These are phyloP conservation scores for Euclidia mi DNA, from an alignment of 2,888 invertebrate genomes.

Conservation along the genomic window DNA sequence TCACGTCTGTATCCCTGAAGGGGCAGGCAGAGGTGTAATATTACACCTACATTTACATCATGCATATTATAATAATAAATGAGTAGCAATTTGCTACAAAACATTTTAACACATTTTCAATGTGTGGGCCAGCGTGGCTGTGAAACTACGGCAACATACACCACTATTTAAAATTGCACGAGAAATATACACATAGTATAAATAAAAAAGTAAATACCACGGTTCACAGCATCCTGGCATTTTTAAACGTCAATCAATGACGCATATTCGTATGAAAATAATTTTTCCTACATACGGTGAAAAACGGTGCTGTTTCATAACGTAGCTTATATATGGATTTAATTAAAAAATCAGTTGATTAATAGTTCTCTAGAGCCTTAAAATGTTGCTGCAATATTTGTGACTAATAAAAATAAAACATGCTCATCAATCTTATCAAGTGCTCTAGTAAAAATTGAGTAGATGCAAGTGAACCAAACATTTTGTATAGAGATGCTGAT, in stretches of 20 bases:
- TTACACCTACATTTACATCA: too few species aligned
- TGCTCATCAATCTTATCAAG: constrained; percentile 28
- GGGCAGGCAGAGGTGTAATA: too few species aligned
- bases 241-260: constrained; percentile 35
- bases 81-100: too few species aligned
- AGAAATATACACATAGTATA: not conserved
- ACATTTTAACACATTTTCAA: too few species aligned
- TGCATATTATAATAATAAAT: too few species aligned
- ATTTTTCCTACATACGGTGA: constrained; percentile 37
- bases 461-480: too few species aligned
- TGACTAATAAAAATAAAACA: constrained; percentile 37
- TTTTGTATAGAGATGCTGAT: too few species aligned
- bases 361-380: constrained; percentile 54
- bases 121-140: too few species aligned
- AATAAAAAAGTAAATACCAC: not conserved
- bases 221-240: not conserved
- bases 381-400: constrained; percentile 52
- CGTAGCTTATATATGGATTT: constrained; percentile 51
- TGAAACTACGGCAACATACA: too few species aligned
- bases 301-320: constrained; percentile 43
- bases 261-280: constrained; percentile 26
- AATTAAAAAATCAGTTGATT: constrained; percentile 61
- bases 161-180: too few species aligned
- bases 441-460: constrained; percentile 11
- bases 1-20: too few species aligned